These are phyloP conservation scores for Brachionus rotundiformis DNA, from an alignment of 1,140 invertebrate species.

Conservation along the genomic window DNA sequence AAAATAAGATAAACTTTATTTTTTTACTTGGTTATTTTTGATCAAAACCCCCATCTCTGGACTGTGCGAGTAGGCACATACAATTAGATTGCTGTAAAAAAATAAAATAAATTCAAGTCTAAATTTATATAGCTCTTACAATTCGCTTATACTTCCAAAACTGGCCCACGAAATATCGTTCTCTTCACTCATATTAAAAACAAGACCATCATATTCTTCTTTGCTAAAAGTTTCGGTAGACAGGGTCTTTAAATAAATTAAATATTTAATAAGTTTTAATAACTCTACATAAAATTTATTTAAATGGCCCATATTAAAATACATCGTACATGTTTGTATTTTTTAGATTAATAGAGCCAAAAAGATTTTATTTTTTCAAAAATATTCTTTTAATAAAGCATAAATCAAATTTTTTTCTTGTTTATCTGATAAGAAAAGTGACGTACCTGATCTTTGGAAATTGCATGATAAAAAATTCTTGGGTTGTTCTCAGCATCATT, in stretches of 20 bases:
- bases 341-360: too few species aligned
- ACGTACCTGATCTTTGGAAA: not conserved
- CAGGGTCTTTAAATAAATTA: too few species aligned
- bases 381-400: not conserved
- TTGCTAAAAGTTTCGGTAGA: not conserved
- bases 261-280: too few species aligned
- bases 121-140: too few species aligned
- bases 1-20: too few species aligned
- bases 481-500: conserved; percentile 7
- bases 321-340: too few species aligned
- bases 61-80: not conserved
- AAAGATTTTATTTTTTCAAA: too few species aligned
- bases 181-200: not conserved
- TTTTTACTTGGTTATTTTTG: not conserved
- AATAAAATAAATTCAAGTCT: not conserved
- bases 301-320: too few species aligned
- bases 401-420: not conserved
- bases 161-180: not conserved
- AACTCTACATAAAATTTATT: too few species aligned
- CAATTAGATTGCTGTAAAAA: not conserved
- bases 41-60: not conserved
- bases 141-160: not conserved
- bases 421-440: not conserved
- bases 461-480: conserved; percentile 4
- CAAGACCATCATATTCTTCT: not conserved